Conservation (phyloP, 2,113 vertebrate species). For the Indri indri region DNA sequence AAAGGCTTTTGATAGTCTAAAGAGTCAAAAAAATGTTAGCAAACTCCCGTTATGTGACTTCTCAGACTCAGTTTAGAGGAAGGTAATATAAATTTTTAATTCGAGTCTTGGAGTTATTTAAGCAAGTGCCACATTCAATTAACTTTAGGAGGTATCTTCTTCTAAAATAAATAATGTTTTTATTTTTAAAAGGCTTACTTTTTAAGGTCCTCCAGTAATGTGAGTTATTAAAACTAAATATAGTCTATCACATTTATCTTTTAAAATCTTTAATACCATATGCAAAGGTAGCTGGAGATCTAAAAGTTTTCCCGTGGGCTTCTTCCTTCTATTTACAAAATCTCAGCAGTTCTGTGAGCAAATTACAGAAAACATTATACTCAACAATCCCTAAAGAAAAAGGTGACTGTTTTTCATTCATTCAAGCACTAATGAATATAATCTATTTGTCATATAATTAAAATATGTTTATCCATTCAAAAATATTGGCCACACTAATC, state of each 20-base stretch:
- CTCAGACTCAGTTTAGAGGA: neutral
- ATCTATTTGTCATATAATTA: neutral
- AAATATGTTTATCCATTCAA: constrained; percentile 6
- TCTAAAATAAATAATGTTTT: neutral
- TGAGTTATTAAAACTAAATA: constrained; percentile 16
- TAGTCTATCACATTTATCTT: constrained; percentile 18
- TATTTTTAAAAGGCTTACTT: neutral
- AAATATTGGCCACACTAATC: neutral
- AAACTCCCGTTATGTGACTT: neutral
- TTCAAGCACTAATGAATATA: neutral
- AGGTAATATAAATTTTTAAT: neutral
- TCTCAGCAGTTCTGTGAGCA: neutral
- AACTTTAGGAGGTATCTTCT: neutral
- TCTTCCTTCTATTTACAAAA: constrained; percentile 13
- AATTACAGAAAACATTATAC: neutral
- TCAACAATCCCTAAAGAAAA: neutral
- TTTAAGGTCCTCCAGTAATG: neutral
- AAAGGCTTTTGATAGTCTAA: neutral
- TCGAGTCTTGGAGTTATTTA: neutral
- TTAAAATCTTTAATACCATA: neutral
- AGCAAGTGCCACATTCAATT: neutral
- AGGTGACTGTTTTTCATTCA: neutral
- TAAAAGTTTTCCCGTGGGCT: neutral
- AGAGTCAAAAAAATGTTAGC: neutral
- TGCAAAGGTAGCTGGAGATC: neutral